Evolutionary conservation across 2,888 invertebrate genomes (phyloP), one percentile per base, ranked within the genome.

Genomic region (Blomia tropicalis): DNA sequence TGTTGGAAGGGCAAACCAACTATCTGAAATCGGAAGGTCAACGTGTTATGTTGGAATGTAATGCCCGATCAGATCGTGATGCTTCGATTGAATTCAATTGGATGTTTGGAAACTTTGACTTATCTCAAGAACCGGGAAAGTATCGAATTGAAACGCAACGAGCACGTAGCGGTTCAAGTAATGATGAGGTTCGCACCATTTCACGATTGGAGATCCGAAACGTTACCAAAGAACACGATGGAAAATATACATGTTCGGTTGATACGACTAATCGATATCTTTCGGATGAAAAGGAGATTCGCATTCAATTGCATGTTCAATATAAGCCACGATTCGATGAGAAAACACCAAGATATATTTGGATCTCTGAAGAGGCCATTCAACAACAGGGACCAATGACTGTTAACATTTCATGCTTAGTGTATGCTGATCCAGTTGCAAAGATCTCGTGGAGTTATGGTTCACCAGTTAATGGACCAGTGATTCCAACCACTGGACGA

Each of bases 381-480:
- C 54, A 53, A 61, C 25, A 31, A 27, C 27, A n/a, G 3, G 36
- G 61, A n/a, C 61, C 61, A 22, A 11, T 61, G 2, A 11, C 54
- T 11, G 61, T 61, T 19, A 61, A 61, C 56, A 32, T 59, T 17
- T 44, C 51, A 17, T 63, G 63, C 36, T 30, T 60, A 5, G 63
- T 63, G 14, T 32, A 53, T 25, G 63, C 63, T 7, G 60, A 60
- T 31, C 63, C 63, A 3, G 60, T 54, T 2, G 54, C 60, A n/a
- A 32, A 22, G 11, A 47, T 54, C 31, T 17, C 22, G 19, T 60
- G 60, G 58, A 19, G 14, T n/a, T 41, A 41, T n/a, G 41, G 41
- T n/a, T 22, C n/a, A 7, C 7, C 23, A 7, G 5, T 14, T 7
- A 27, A 47, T 22, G 23, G 23, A 7, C 7, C n/a, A 7, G 7